phyloP scores from a whole-genome alignment of 2,888 invertebrate species.

The Mycalesis mineus region DNA sequence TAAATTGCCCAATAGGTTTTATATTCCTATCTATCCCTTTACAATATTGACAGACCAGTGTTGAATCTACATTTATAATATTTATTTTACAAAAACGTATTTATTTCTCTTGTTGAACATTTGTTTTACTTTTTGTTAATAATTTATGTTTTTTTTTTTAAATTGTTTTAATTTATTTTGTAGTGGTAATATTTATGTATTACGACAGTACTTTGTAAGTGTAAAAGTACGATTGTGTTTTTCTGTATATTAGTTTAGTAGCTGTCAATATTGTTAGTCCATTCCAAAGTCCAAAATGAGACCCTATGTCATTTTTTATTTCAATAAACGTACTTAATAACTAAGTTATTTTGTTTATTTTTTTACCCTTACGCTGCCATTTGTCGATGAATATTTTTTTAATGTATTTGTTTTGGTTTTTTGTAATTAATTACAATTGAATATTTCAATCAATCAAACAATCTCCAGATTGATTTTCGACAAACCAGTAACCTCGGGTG shows the following conservation, averaged over 20 bases:
- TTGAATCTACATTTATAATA: slow-evolving; percentile 62
- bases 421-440: too few relatives aligned
- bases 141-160: slow-evolving; percentile 66
- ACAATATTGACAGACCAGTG: slow-evolving; percentile 79
- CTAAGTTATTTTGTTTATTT: slow-evolving; percentile 52
- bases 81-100: slow-evolving; percentile 62
- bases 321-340: slow-evolving; percentile 74
- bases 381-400: background rate
- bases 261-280: slow-evolving; percentile 77
- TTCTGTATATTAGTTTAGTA: slow-evolving; percentile 61
- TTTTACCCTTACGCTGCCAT: slow-evolving; percentile 30
- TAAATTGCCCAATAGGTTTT: slow-evolving; percentile 34
- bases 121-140: slow-evolving; percentile 71
- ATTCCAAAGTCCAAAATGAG: slow-evolving; percentile 60
- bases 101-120: slow-evolving; percentile 70
- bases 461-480: too few relatives aligned
- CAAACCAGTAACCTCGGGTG: too few relatives aligned
- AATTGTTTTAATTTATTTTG: slow-evolving; percentile 74
- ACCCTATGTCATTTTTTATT: slow-evolving; percentile 76
- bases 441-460: too few relatives aligned
- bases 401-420: too few relatives aligned
- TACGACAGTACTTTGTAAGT: slow-evolving; percentile 40
- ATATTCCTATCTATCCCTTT: slow-evolving; percentile 30
- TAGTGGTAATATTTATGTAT: slow-evolving; percentile 50
- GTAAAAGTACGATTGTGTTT: slow-evolving; percentile 45